A percentile compares a stretch with the other conserved stretches of the same genome.
Evolutionary conservation across 2,113 vertebrate genomes (phyloP).

Genomic region (Pavo muticus): DNA sequence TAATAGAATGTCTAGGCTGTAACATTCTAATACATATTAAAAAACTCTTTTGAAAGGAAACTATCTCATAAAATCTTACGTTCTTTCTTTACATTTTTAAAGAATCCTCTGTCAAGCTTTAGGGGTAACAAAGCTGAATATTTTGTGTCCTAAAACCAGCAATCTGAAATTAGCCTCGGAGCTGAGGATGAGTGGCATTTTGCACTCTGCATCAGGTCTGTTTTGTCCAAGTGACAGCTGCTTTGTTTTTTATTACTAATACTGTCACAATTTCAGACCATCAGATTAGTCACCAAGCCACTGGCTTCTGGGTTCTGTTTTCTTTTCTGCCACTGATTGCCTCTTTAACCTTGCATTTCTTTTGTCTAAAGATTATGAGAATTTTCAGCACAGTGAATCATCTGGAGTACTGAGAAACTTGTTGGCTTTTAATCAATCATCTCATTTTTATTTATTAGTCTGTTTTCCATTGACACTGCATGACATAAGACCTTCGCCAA

Average conservation of each 20-base stretch:
- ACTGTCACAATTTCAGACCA: background rate
- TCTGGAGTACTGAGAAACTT: background rate
- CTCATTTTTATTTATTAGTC: constrained; percentile 42
- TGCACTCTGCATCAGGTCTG: background rate
- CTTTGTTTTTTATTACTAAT: background rate
- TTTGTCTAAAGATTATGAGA: background rate
- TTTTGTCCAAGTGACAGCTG: background rate
- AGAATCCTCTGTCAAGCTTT: background rate
- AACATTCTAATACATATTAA: background rate
- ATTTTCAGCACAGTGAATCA: constrained; percentile 17
- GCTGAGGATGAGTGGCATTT: background rate
- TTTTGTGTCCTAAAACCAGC: background rate
- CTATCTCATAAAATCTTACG: background rate
- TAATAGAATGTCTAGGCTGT: background rate
- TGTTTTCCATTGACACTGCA: background rate
- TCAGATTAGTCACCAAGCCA: background rate
- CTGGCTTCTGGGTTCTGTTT: background rate
- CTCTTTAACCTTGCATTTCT: background rate
- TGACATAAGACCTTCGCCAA: background rate
- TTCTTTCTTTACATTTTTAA: background rate
- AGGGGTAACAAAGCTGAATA: background rate
- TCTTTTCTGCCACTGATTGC: background rate
- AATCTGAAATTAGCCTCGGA: background rate
- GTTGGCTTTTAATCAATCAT: constrained; percentile 48
- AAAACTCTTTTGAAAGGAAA: background rate